A percentile compares a stretch with the other conserved stretches of the same genome.
These are phyloP conservation scores for Drosophila paracracens DNA, from an alignment of 2,888 invertebrate genomes.

Conservation along the genomic window DNA sequence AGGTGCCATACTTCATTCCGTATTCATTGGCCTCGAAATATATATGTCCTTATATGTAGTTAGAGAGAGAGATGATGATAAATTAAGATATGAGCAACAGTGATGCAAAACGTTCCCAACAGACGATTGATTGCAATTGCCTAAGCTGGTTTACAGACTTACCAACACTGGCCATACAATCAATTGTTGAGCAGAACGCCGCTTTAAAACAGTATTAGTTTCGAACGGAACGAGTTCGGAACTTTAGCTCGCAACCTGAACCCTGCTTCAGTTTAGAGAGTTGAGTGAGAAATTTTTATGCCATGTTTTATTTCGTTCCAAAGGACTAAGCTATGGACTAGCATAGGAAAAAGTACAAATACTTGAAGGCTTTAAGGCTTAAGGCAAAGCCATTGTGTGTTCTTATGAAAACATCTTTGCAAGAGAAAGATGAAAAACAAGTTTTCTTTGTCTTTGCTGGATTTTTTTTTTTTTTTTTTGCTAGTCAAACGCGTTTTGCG, in stretches of 20 bases:
- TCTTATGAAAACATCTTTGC: slow-evolving; percentile 21
- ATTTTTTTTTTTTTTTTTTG: slow-evolving; percentile 3
- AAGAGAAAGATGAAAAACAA: slow-evolving; percentile 36
- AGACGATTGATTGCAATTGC: slow-evolving; percentile 61
- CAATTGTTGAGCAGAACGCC: slow-evolving; percentile 58
- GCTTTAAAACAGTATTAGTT: slow-evolving; percentile 65
- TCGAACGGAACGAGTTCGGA: slow-evolving; percentile 79
- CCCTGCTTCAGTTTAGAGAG: slow-evolving; percentile 64
- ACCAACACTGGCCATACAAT: slow-evolving; percentile 52
- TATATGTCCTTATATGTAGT: slow-evolving; percentile 2
- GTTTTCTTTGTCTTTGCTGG: slow-evolving; percentile 21
- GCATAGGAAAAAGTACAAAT: slow-evolving; percentile 12
- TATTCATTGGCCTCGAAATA: slow-evolving; percentile 69
- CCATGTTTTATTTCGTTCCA: slow-evolving; percentile 19
- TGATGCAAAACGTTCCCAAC: slow-evolving; percentile 51
- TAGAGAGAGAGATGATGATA: slow-evolving; percentile 16
- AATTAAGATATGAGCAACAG: slow-evolving; percentile 58
- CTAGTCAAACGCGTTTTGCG: slow-evolving; percentile 30
- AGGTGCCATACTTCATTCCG: slow-evolving; percentile 66
- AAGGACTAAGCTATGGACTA: slow-evolving; percentile 8
- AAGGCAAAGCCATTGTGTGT: slow-evolving; percentile 30
- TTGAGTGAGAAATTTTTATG: slow-evolving; percentile 61
- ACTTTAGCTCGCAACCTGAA: slow-evolving; percentile 76
- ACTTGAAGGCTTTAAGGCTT: slow-evolving; percentile 23
- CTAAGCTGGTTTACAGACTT: slow-evolving; percentile 12